Evolutionary conservation across 2,888 invertebrate species (phyloP), one percentile per base, ranked within the genome.

Genomic region (Heteropelma amictum): DNA sequence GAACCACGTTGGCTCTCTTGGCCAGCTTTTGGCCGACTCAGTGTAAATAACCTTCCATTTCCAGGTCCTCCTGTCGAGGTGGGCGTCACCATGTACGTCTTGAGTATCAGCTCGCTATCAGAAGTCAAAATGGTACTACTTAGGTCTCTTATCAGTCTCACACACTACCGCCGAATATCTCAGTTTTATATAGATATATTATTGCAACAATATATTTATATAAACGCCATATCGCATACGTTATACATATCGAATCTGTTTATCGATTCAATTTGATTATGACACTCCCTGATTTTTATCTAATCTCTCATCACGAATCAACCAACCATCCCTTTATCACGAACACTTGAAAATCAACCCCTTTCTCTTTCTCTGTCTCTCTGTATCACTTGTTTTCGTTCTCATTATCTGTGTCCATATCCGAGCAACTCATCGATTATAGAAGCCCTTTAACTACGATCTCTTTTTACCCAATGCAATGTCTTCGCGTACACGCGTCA

Each of bases 11-110:
- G 74, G 76, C 67, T 75, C 71, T 76, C 68, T 72, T 80, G 82
- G 82, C 83, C 80, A 53, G 38, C 21, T 70, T 58, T 28, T 61
- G 86, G 88, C 83, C 88, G 87, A 86, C 86, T 88, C 85, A 88
- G 87, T 86, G 85, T 83, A 83, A 88, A 82, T 87, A 88, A 89
- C 85, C 84, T 89, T 89, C 84, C 83, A 88, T 93, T 93, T 90
- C 47, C 92, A 94, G 94, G 93, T 90, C 92, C 93, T 84, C 94
- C 95, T 56, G 94, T 95, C 89, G 94, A 94, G 89, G 94, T 95
- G 84, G 94, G 94, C 85, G 94, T 95, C 88, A 94, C 95, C 90
- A 94, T 95, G 93, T 94, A 94, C 92, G 94, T 95, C 90, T 93
- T 94, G 86, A 94, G 94, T 89, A 95, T 95, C 91, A 94, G 94